phyloP scores from a whole-genome alignment of 2,113 vertebrate genomes.

The Herpailurus yagouaroundi region DNA sequence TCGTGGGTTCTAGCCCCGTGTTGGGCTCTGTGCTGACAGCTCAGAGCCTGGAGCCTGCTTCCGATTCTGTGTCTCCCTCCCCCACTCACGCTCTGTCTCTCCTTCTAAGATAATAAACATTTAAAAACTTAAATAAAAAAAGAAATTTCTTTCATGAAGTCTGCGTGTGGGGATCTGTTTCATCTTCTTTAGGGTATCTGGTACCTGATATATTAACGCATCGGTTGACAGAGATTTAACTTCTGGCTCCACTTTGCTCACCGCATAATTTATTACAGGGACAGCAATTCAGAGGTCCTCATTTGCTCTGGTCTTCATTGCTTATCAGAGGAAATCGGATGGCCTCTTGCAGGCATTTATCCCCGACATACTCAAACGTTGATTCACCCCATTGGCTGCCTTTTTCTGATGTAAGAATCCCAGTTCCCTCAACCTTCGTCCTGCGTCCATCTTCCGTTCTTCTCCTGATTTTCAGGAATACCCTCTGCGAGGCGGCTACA shows the following conservation, averaged over 20 bases:
- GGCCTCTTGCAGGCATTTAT: neutral
- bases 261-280: neutral
- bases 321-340: neutral
- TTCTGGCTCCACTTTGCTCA: neutral
- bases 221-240: neutral
- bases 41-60: too few species aligned
- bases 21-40: too few species aligned
- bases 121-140: too few species aligned
- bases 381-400: neutral
- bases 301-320: neutral
- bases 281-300: neutral
- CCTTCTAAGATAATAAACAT: too few species aligned
- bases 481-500: neutral
- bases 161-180: neutral
- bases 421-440: neutral
- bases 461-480: neutral
- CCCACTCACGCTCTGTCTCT: too few species aligned
- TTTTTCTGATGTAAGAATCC: neutral
- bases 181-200: neutral
- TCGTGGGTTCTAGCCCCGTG: accelerated
- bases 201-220: too few species aligned
- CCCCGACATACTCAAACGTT: neutral
- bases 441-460: neutral
- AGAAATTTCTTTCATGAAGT: neutral
- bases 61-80: too few species aligned